Evolutionary conservation across 2,888 invertebrate genomes (phyloP).

Genomic region (Papilio gigon): DNA sequence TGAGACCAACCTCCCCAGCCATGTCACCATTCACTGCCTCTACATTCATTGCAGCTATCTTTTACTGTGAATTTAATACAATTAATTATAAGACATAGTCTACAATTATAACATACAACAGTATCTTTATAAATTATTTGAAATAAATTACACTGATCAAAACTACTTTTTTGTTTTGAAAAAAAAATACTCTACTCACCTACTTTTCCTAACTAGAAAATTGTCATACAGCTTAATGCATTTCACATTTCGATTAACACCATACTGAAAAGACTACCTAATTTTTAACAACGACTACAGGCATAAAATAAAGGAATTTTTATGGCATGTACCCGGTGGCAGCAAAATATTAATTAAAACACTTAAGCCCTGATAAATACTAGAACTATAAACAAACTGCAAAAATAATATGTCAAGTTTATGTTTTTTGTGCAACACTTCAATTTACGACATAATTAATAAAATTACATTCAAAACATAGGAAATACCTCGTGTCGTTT

Average conservation of each 20-base stretch:
- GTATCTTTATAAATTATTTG: too few species aligned
- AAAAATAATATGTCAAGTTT: neutral
- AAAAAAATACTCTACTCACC: constrained; percentile 55
- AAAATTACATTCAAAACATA: constrained; percentile 53
- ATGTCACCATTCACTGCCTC: constrained; percentile 69
- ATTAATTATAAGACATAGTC: neutral
- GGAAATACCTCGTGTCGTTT: constrained; percentile 57
- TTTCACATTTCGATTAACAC: constrained; percentile 50
- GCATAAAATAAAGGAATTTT: constrained; percentile 43
- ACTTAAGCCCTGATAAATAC: neutral
- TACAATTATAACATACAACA: neutral
- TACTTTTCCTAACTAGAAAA: constrained; percentile 52
- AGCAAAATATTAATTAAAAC: constrained; percentile 28
- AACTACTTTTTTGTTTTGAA: constrained; percentile 13
- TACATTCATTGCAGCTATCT: constrained; percentile 67
- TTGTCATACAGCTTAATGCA: constrained; percentile 58
- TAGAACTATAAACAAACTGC: neutral
- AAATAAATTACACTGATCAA: neutral
- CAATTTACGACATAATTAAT: constrained; percentile 17
- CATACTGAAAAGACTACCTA: constrained; percentile 49
- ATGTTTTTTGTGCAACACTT: constrained; percentile 7
- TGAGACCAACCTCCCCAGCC: constrained; percentile 84
- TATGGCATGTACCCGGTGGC: constrained; percentile 45
- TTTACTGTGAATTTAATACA: constrained; percentile 44
- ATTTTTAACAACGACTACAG: constrained; percentile 41